A percentile compares a stretch with the other conserved stretches of the same genome.
Conservation (phyloP, 2,888 invertebrate species). For the Netelia inedita region DNA sequence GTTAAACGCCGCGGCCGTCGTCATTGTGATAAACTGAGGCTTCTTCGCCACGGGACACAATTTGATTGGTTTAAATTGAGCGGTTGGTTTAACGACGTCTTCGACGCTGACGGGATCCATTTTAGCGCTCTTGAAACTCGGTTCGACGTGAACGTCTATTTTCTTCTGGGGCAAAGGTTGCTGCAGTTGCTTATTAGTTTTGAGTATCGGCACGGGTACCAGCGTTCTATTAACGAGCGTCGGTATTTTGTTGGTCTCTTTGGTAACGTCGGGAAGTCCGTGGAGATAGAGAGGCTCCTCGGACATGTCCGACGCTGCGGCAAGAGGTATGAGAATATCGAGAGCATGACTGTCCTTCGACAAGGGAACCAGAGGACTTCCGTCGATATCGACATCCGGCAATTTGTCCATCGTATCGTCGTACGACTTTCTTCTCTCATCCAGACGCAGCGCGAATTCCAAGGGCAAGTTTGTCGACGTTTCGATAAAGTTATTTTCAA, state of each 20-base stretch:
- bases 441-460: not conserved
- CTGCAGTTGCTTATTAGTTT: slow-evolving; percentile 78
- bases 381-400: slow-evolving; percentile 76
- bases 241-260: slow-evolving; percentile 79
- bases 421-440: slow-evolving; percentile 9
- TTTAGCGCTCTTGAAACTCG: slow-evolving; percentile 79
- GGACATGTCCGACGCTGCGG: not conserved
- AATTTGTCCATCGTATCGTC: slow-evolving; percentile 71
- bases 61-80: slow-evolving; percentile 79
- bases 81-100: slow-evolving; percentile 30
- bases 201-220: slow-evolving; percentile 78
- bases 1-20: slow-evolving; percentile 72
- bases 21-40: slow-evolving; percentile 63
- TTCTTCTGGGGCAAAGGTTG: slow-evolving; percentile 75
- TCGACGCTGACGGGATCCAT: slow-evolving; percentile 77
- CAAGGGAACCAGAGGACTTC: slow-evolving; percentile 74
- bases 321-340: slow-evolving; percentile 20
- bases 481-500: not conserved
- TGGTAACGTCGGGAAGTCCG: slow-evolving; percentile 75
- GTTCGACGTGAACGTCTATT: slow-evolving; percentile 67
- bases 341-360: slow-evolving; percentile 66
- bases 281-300: slow-evolving; percentile 79
- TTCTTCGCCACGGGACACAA: slow-evolving; percentile 75
- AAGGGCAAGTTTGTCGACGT: not conserved
- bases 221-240: slow-evolving; percentile 76